Conservation (phyloP, 2,888 invertebrate species). For the Clitarchus hookeri region DNA sequence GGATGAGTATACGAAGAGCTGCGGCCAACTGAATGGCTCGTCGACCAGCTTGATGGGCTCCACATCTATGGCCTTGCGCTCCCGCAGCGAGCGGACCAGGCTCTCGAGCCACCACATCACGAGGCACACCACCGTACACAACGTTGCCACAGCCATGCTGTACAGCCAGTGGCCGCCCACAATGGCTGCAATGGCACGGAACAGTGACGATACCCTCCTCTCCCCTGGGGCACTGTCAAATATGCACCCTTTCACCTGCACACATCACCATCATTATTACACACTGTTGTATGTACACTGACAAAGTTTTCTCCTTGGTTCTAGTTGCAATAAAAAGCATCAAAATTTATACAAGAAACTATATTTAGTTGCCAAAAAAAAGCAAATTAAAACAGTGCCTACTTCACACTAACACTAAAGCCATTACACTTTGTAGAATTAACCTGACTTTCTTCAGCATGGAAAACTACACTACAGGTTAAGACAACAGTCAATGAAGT, state of each 20-base stretch:
- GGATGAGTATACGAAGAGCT: constrained; percentile 74
- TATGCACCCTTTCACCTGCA: constrained; percentile 65
- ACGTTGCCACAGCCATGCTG: constrained; percentile 61
- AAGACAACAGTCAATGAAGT: no score
- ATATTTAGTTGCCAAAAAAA: no score
- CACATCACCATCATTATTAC: no score
- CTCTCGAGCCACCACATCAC: constrained; percentile 67
- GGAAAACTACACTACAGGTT: no score
- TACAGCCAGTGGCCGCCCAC: constrained; percentile 60
- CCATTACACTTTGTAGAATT: no score
- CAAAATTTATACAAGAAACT: no score
- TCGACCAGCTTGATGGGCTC: constrained; percentile 64
- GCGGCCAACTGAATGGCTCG: constrained; percentile 66
- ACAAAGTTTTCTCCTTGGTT: background rate
- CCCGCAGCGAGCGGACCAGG: constrained; percentile 43
- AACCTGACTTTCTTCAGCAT: no score
- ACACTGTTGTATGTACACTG: background rate
- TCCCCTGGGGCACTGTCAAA: constrained; percentile 75
- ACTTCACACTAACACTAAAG: no score
- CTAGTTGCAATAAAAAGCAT: background rate
- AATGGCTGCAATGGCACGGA: constrained; percentile 65
- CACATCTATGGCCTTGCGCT: constrained; percentile 56
- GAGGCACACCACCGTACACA: constrained; percentile 62
- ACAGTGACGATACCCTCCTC: constrained; percentile 61
- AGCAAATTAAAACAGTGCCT: no score